Base-by-base conservation (phyloP, 1,140 invertebrate genomes). In the Drosophila tropicalis region DNA sequence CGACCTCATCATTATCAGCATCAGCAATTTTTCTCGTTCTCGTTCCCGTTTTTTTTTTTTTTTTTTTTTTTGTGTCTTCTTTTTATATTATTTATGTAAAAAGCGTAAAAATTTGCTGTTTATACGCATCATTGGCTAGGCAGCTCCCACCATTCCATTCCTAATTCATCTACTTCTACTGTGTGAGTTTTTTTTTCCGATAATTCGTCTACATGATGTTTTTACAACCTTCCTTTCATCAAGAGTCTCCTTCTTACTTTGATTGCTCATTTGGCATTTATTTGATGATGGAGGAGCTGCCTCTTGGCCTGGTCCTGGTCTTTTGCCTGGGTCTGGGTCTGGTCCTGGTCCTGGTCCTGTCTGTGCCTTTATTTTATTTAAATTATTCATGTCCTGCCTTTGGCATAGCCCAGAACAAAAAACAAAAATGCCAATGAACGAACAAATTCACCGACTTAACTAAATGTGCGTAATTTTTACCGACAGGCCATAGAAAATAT, bases 251-350 rank as follows among this genome's bases (percentile, higher is more conserved):
- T 61, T 63, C 25, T 77, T 68, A 74, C 83, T 87, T 87, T 87
- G 83, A 87, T 87, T 87, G 83, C 83, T 87, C 83, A 87, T 87
- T 87, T 89, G 84, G 84, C 83, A 83, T 87, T 86, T 87, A 87
- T 87, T 87, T 86, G 83, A 86, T 82, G 83, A 76, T 66, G 81
- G 72, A 81, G 70, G 44, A 65, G 66, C 68, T 56, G 40, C 51
- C 67, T 47, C 70, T 76, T 82, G 71, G 81, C 68, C 76, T 76
- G 63, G 61, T 34, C 32, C 32, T 34, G 32, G 22, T 25, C 22
- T 22, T n/a, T n/a, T n/a, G n/a, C n/a, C n/a, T 29, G 54, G 62
- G 25, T 54, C 56, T 47, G 62, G 36, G 51, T 1, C 70, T 61
- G 40, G 40, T 56, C 36, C 70, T 76, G 78, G 71, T 76, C 63